Evolutionary conservation across 1,140 invertebrate genomes (phyloP).

Genomic region (Rhizoglyphus robini): DNA sequence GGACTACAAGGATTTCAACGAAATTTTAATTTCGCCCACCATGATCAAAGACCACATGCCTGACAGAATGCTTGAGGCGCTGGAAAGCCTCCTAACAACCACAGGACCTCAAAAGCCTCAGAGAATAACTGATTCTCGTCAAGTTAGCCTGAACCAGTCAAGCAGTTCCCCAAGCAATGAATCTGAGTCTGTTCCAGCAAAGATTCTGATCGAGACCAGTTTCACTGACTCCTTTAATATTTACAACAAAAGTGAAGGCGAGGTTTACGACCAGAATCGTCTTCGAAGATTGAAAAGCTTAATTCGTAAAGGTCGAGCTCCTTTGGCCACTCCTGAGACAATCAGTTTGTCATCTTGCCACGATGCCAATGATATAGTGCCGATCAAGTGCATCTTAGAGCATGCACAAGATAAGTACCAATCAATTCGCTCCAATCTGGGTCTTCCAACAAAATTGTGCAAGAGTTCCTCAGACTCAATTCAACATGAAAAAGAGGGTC

Average conservation of each 20-base stretch:
- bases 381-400: too few relatives aligned
- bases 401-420: too few relatives aligned
- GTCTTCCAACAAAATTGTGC: too few relatives aligned
- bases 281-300: slow-evolving; percentile 41
- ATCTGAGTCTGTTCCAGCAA: slow-evolving; percentile 30
- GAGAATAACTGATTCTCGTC: slow-evolving; percentile 27
- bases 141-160: slow-evolving; percentile 16
- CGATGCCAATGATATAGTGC: background rate
- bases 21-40: slow-evolving; percentile 76
- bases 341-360: slow-evolving; percentile 41
- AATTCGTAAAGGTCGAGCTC: slow-evolving; percentile 45
- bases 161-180: slow-evolving; percentile 24
- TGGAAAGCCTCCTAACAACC: slow-evolving; percentile 47
- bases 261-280: slow-evolving; percentile 22
- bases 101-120: slow-evolving; percentile 36
- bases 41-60: slow-evolving; percentile 91
- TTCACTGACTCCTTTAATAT: slow-evolving; percentile 39
- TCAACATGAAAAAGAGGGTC: too few relatives aligned
- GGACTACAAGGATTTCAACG: slow-evolving; percentile 69
- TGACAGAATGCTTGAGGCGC: slow-evolving; percentile 66
- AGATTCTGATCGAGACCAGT: slow-evolving; percentile 54
- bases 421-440: too few relatives aligned
- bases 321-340: slow-evolving; percentile 68
- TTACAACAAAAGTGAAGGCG: background rate
- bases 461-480: too few relatives aligned